These are phyloP conservation scores for Phrynocephalus vlangalii DNA, from an alignment of 2,797 vertebrate genomes.

Conservation along the genomic window DNA sequence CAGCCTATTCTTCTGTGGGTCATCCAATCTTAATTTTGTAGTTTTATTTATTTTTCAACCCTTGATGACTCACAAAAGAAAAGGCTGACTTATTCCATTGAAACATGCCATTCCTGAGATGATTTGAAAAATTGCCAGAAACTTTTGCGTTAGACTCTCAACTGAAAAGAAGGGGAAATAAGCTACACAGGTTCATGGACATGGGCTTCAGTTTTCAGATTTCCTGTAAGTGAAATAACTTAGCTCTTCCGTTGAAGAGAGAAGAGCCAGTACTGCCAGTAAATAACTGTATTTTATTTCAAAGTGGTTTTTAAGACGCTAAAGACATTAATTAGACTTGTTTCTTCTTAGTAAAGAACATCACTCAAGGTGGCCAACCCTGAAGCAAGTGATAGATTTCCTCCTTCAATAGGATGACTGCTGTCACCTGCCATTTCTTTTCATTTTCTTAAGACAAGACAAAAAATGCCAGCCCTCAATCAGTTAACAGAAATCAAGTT, in stretches of 20 bases:
- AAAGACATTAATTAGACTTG: neutral
- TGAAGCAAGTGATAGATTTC: neutral
- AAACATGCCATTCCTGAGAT: too few species aligned
- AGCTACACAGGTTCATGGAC: too few species aligned
- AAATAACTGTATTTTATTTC: neutral
- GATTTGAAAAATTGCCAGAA: too few species aligned
- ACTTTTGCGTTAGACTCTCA: too few species aligned
- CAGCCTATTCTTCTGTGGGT: neutral
- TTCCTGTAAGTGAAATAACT: neutral
- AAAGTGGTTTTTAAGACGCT: neutral
- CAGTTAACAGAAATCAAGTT: conserved; percentile 60
- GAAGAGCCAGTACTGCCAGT: neutral
- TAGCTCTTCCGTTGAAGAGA: neutral
- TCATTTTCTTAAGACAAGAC: conserved; percentile 1
- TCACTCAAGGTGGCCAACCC: neutral
- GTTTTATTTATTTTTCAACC: too few species aligned
- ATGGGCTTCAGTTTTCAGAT: neutral
- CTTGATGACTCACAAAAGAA: too few species aligned
- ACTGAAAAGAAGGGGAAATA: too few species aligned
- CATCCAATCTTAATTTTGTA: neutral
- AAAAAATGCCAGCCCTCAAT: conserved; percentile 47
- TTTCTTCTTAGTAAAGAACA: neutral
- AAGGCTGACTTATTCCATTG: too few species aligned
- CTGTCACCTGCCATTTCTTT: neutral
- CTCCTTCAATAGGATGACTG: neutral